Conservation (phyloP, 2,113 vertebrate genomes). For the Eira barbara region DNA sequence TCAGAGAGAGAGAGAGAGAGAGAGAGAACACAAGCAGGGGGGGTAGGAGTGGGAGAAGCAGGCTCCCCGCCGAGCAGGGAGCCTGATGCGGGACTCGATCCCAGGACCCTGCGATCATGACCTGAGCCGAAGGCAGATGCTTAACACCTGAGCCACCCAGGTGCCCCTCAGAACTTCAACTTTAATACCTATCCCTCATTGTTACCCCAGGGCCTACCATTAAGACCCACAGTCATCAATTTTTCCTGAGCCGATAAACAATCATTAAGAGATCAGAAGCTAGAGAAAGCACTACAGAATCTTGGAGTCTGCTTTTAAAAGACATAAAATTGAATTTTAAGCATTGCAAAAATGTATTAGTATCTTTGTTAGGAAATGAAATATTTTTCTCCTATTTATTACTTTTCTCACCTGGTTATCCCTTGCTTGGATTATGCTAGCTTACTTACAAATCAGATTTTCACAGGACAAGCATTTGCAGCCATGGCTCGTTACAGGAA, state of each 20-base stretch:
- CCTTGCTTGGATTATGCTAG: background rate
- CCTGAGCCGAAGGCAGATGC: no score
- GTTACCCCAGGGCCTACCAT: background rate
- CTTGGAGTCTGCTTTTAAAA: slow-evolving; percentile 2
- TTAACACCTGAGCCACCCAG: no score
- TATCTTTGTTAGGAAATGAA: slow-evolving; percentile 17
- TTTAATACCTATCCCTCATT: background rate
- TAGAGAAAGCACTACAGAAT: background rate
- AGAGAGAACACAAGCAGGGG: no score
- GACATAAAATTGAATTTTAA: background rate
- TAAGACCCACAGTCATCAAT: background rate
- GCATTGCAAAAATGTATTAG: background rate
- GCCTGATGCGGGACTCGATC: no score
- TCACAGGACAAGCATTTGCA: background rate
- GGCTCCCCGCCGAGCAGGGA: no score
- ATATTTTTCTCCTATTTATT: background rate
- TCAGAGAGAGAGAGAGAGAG: no score
- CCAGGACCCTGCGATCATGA: no score
- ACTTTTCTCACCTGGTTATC: background rate
- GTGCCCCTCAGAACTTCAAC: background rate
- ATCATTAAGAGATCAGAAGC: background rate
- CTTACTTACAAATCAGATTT: background rate
- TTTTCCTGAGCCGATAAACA: background rate
- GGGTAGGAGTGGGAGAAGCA: no score
- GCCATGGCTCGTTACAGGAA: background rate